Percentiles rank a stretch among this genome's conserved stretches.
Conservation (phyloP, 2,113 vertebrate species). For the Glareola pratincola region DNA sequence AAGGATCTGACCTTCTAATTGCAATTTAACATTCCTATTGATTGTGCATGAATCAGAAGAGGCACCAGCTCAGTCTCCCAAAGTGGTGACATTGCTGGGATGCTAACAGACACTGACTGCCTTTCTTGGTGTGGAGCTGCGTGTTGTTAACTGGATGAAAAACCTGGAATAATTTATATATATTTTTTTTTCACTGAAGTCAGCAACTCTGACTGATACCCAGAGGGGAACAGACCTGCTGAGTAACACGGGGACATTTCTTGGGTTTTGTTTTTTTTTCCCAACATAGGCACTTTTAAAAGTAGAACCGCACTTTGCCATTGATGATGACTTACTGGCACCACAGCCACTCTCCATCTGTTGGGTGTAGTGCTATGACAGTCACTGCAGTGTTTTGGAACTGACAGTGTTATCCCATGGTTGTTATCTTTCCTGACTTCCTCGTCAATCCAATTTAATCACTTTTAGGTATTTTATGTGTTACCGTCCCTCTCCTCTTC, state of each 20-base stretch:
- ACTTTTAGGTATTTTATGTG: conserved; percentile 13
- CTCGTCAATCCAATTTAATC: conserved; percentile 31
- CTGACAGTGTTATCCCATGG: neutral
- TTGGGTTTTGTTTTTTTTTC: neutral
- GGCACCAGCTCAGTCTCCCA: neutral
- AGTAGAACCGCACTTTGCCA: neutral
- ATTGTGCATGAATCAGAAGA: neutral
- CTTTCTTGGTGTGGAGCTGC: neutral
- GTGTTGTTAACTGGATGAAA: neutral
- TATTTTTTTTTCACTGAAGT: neutral
- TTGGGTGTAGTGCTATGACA: neutral
- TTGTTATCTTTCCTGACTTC: conserved; percentile 28
- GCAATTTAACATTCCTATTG: neutral
- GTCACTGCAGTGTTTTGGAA: conserved; percentile 13
- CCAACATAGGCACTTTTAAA: neutral
- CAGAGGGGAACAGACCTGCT: neutral
- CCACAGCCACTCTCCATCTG: neutral
- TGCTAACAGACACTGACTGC: neutral
- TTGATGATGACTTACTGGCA: neutral
- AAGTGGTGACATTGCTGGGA: neutral
- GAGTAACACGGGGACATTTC: neutral
- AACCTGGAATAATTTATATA: neutral
- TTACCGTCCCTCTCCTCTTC: conserved; percentile 14
- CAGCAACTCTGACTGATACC: neutral
- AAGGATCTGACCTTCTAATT: neutral